Percentiles rank a stretch among this genome's conserved stretches.
Conservation (phyloP, 2,888 invertebrate species). For the Luperina nickerlii region DNA sequence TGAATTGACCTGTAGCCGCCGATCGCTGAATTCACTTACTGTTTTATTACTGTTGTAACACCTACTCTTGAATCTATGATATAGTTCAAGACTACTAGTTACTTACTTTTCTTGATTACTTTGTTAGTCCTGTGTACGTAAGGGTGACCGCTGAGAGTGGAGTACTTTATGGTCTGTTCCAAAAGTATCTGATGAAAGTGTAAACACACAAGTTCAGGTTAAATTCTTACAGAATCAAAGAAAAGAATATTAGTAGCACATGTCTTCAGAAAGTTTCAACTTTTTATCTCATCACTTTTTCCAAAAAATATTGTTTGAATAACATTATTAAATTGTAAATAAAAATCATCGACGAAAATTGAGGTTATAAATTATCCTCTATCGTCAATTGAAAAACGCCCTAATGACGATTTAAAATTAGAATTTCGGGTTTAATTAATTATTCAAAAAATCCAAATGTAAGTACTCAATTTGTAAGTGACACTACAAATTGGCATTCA, state of each 20-base stretch:
- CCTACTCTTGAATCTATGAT: not conserved
- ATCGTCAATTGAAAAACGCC: not conserved
- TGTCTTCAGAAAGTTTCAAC: not conserved
- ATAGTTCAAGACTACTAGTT: not conserved
- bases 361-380: not conserved
- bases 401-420: not conserved
- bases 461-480: not conserved
- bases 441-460: not conserved
- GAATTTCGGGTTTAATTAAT: not conserved
- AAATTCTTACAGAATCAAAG: not conserved
- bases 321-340: not conserved
- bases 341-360: not conserved
- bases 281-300: not conserved
- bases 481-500: not conserved
- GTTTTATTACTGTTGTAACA: constrained; percentile 1
- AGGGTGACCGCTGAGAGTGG: not conserved
- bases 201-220: not conserved
- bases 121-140: not conserved
- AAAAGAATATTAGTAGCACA: not conserved
- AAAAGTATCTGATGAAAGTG: not conserved
- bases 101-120: not conserved
- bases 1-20: not conserved
- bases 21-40: not conserved
- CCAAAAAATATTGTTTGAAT: not conserved
- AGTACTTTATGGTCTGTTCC: not conserved